Evolutionary conservation across 2,113 vertebrate genomes (phyloP).

Genomic region (Seriola rivoliana): DNA sequence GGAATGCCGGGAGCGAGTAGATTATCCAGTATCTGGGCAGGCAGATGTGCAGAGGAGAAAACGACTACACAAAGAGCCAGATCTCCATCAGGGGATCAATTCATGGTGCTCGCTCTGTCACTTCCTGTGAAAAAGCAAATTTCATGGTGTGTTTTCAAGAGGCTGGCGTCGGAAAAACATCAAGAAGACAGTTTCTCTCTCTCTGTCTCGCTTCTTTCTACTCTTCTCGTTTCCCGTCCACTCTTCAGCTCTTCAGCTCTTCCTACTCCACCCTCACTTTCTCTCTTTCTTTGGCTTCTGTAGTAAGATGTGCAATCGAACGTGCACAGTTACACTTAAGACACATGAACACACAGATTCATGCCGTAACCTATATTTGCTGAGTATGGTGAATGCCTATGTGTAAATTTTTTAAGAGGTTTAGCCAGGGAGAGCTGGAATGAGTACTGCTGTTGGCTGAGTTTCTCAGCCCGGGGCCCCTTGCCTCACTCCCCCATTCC

Average conservation of each 20-base stretch:
- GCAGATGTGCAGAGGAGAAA: conserved; percentile 82
- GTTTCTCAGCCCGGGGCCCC: conserved; percentile 73
- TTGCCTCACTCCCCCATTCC: conserved; percentile 68
- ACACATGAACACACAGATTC: conserved; percentile 47
- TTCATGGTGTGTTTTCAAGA: conserved; percentile 82
- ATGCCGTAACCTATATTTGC: conserved; percentile 81
- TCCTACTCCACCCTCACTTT: conserved; percentile 18
- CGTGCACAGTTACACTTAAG: conserved; percentile 48
- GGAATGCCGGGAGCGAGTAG: conserved; percentile 78
- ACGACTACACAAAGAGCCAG: conserved; percentile 81
- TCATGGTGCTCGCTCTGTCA: conserved; percentile 76
- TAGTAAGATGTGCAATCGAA: conserved; percentile 50
- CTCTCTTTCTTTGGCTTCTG: conserved; percentile 26
- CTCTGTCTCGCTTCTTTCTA: conserved; percentile 11
- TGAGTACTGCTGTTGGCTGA: conserved; percentile 75
- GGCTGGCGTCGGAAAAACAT: conserved; percentile 65
- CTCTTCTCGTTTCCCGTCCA: conserved; percentile 5
- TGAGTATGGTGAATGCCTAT: conserved; percentile 75
- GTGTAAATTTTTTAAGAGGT: conserved; percentile 85
- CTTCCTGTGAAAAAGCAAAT: conserved; percentile 84
- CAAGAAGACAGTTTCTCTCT: conserved; percentile 56
- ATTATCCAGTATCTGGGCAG: conserved; percentile 85
- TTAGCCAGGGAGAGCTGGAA: conserved; percentile 77
- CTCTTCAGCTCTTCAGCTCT: conserved; percentile 19
- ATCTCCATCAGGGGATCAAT: conserved; percentile 84